Conservation (phyloP, 2,797 vertebrate species). For the Lepus oiostolus region DNA sequence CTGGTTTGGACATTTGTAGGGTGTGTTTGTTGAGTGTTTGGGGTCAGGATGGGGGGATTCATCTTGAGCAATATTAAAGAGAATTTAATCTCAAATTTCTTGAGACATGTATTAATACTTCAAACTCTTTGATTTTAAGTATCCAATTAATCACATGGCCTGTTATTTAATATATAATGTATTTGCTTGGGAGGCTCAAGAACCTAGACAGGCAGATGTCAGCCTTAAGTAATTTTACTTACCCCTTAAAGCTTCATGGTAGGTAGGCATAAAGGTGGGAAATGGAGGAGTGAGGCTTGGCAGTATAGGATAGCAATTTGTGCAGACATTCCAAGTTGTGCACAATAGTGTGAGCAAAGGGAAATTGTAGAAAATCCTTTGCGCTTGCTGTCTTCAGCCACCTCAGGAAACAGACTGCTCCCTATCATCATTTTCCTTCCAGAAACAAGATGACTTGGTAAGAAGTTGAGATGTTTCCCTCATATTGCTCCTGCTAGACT, state of each 20-base stretch:
- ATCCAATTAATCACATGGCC: not conserved
- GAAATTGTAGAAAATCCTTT: not conserved
- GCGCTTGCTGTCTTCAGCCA: not conserved
- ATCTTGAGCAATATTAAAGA: not conserved
- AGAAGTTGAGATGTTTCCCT: not conserved
- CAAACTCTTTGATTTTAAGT: not conserved
- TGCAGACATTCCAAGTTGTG: not conserved
- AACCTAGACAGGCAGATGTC: not conserved
- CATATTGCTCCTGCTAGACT: not conserved
- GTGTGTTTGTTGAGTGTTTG: not conserved
- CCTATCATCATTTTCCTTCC: not conserved
- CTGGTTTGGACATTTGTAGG: not conserved
- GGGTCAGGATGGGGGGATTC: too few relatives aligned
- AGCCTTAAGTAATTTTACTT: not conserved
- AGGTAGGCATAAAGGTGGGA: not conserved
- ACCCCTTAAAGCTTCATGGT: not conserved
- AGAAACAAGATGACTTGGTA: not conserved
- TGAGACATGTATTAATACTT: not conserved
- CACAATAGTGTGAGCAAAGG: not conserved
- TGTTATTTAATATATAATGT: not conserved
- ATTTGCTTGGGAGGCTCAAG: not conserved
- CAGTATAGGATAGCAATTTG: not conserved
- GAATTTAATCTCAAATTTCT: conserved; percentile 5
- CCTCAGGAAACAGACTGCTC: not conserved
- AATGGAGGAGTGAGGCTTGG: not conserved